phyloP scores from a whole-genome alignment of 2,888 invertebrate genomes.

The Ganaspis brasiliensis region DNA sequence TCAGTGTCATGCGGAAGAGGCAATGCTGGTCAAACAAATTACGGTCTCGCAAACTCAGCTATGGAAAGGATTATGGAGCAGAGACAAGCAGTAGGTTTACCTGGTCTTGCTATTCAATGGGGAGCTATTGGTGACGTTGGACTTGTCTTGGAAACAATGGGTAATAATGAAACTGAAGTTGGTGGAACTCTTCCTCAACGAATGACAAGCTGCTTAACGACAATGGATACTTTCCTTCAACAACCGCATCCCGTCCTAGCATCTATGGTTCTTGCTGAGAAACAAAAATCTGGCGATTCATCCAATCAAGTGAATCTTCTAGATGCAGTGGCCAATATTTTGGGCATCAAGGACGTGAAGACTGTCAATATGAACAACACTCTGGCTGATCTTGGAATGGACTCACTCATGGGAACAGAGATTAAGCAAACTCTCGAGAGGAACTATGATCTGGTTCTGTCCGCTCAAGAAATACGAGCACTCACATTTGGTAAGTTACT shows the following conservation, averaged over 20 bases:
- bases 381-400: conserved; percentile 97
- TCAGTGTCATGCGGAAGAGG: conserved; percentile 98
- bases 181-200: conserved; percentile 98
- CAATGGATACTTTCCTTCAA: conserved; percentile 95
- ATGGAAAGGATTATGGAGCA: conserved; percentile 98
- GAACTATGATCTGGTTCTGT: conserved; percentile 94
- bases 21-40: conserved; percentile 98
- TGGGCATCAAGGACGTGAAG: conserved; percentile 93
- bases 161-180: conserved; percentile 93
- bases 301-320: conserved; percentile 85
- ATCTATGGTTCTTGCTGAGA: conserved; percentile 94
- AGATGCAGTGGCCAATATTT: conserved; percentile 92
- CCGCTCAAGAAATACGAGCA: conserved; percentile 94
- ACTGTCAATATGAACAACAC: conserved; percentile 89
- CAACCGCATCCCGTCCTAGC: conserved; percentile 92
- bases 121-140: conserved; percentile 99
- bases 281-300: conserved; percentile 84
- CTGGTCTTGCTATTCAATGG: conserved; percentile 97
- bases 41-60: conserved; percentile 97
- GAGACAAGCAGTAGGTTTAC: conserved; percentile 91
- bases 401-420: conserved; percentile 99
- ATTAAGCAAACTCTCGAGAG: conserved; percentile 97
- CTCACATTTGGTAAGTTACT: conserved; percentile 90
- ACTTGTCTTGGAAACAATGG: conserved; percentile 92
- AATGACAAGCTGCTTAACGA: conserved; percentile 94